phyloP scores from a whole-genome alignment of 2,113 vertebrate species.

The Mormyrus lacerda region DNA sequence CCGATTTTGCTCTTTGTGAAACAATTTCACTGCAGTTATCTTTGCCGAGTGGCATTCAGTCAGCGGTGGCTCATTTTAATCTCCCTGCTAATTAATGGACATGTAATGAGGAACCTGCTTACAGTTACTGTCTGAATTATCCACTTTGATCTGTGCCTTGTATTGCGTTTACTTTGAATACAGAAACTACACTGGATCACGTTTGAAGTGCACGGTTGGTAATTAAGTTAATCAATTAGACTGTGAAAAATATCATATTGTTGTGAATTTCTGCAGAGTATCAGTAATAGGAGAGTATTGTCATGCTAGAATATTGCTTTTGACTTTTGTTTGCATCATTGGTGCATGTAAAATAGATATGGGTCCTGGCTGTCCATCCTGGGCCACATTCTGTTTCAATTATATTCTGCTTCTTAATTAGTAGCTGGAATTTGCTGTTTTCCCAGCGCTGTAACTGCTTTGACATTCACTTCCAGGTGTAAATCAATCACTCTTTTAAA shows the following conservation, averaged over 20 bases:
- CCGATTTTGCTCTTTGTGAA: conserved; percentile 14
- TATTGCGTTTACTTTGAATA: conserved; percentile 31
- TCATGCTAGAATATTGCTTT: not conserved
- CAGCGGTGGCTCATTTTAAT: conserved; percentile 43
- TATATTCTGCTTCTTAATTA: not conserved
- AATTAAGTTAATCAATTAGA: conserved; percentile 29
- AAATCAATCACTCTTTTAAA: not conserved
- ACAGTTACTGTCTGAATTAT: conserved; percentile 28
- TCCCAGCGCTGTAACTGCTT: not conserved
- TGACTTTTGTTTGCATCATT: not conserved
- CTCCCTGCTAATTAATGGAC: conserved; percentile 37
- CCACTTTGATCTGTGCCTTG: conserved; percentile 19
- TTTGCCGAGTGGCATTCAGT: conserved; percentile 25
- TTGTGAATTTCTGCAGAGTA: not conserved
- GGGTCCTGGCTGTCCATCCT: not conserved
- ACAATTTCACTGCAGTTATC: conserved; percentile 30
- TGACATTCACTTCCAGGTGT: not conserved
- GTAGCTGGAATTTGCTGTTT: not conserved
- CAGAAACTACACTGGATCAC: conserved; percentile 25
- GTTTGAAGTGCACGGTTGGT: conserved; percentile 19
- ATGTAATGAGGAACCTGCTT: conserved; percentile 28
- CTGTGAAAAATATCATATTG: conserved; percentile 4
- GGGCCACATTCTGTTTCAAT: not conserved
- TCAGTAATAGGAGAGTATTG: not conserved
- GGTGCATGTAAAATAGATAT: not conserved